Percentiles rank a stretch among this genome's conserved stretches.
phyloP scores from a whole-genome alignment of 2,888 invertebrate genomes.

The Pterostichus madidus region DNA sequence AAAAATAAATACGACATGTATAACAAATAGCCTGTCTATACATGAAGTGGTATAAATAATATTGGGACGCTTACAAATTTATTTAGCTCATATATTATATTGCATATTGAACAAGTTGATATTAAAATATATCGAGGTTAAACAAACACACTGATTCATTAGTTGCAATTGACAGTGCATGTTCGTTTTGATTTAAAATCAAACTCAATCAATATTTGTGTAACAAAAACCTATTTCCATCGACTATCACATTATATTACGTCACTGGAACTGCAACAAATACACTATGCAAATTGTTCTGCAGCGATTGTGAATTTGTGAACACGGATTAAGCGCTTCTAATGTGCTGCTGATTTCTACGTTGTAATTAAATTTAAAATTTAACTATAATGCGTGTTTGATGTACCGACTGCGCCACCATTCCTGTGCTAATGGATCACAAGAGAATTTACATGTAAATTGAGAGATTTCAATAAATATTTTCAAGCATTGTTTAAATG shows the following conservation, averaged over 20 bases:
- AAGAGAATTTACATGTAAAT: conserved; percentile 36
- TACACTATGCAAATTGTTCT: conserved; percentile 25
- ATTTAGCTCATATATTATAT: conserved; percentile 20
- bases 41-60: background rate
- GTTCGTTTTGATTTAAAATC: conserved; percentile 46
- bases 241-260: conserved; percentile 27
- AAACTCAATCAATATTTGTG: conserved; percentile 50
- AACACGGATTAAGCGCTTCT: background rate
- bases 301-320: background rate
- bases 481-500: background rate
- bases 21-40: background rate
- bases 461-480: conserved; percentile 40
- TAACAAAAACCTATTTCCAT: conserved; percentile 47
- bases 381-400: conserved; percentile 46
- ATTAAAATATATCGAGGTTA: conserved; percentile 27
- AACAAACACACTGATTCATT: conserved; percentile 39
- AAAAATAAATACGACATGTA: no score
- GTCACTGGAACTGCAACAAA: conserved; percentile 78
- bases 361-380: conserved; percentile 46
- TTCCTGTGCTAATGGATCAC: conserved; percentile 3
- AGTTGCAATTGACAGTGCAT: conserved; percentile 31
- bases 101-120: background rate
- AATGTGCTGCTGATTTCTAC: conserved; percentile 43
- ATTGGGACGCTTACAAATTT: background rate
- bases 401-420: conserved; percentile 16